A percentile compares a stretch with the other conserved stretches of the same genome.
Conservation (phyloP, 2,888 invertebrate genomes). For the Meganola albula region DNA sequence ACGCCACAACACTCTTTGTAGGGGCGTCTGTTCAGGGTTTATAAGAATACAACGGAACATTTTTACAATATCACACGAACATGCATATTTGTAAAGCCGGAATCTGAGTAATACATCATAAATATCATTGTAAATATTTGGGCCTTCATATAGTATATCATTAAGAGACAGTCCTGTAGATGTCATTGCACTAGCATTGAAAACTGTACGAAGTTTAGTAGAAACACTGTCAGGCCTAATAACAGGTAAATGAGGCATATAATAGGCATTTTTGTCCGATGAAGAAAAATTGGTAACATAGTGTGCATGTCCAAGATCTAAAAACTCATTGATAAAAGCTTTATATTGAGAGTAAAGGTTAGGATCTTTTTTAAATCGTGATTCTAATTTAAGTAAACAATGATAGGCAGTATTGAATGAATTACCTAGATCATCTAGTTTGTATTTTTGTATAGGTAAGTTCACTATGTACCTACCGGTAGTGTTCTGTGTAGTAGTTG, state of each 20-base stretch:
- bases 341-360: slow-evolving; percentile 8
- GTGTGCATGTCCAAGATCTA: slow-evolving; percentile 16
- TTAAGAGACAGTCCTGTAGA: slow-evolving; percentile 3
- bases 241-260: slow-evolving; percentile 12
- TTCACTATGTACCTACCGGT: slow-evolving; percentile 7
- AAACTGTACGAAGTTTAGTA: slow-evolving; percentile 8
- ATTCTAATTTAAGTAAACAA: slow-evolving; percentile 11
- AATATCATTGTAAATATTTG: not conserved
- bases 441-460: slow-evolving; percentile 9
- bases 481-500: slow-evolving; percentile 8
- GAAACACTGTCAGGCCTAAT: slow-evolving; percentile 10
- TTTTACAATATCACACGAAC: slow-evolving; percentile 12
- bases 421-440: slow-evolving; percentile 8
- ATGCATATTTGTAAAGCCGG: slow-evolving; percentile 12
- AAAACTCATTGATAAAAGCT: slow-evolving; percentile 14
- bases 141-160: not conserved
- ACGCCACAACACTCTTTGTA: not conserved
- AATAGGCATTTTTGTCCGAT: not conserved
- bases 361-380: not conserved
- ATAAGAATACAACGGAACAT: not conserved
- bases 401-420: slow-evolving; percentile 18
- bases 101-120: slow-evolving; percentile 8
- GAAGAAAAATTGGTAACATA: slow-evolving; percentile 10
- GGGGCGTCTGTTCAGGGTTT: not conserved
- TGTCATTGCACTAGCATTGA: slow-evolving; percentile 12